Evolutionary conservation across 2,888 invertebrate genomes (phyloP), one percentile per base, ranked within the genome.

Genomic region (Tachina grossa): DNA sequence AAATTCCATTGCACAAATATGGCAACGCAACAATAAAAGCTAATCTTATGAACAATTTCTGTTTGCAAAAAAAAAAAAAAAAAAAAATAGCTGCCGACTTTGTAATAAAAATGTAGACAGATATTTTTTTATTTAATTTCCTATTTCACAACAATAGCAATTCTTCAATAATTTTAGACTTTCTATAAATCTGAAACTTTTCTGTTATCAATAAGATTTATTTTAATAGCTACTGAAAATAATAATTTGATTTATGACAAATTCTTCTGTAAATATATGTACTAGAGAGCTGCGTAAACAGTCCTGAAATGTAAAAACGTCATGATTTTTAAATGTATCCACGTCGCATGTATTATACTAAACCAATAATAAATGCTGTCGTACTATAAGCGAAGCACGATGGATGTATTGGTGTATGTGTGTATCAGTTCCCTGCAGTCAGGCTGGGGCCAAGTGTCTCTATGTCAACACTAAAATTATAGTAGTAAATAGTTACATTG

Each of bases 1-100:
- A 69, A 49, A 78, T 69, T 69, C 59, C 43, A 31, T 43, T 69
- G 43, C 41, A 77, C 10, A 69, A 68, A 78, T 59, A 66, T 11
- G 8, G n/a, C 66, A 57, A 39, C 49, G 43, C 51, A 57, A 51
- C 47, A 41, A 13, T 6, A 51, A 59, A 1, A 19, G 31, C 9
- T 74, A 31, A 61, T 39, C 43, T 39, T 39, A n/a, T 19, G 3
- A 22, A 22, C 1, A 31, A 14, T 14, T 0, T n/a, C 2, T 61
- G 49, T 51, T 74, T 41, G 47, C 41, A 39, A 47, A 13, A 41
- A 49, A 47, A 55, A 31, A 39, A 22, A 22, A 22, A 22, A 22
- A 22, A 22, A 22, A 22, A 22, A 22, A 22, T 2, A 1, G 2
- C 2, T 4, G 31, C 31, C 31, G 13, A 43, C 14, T 53, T 43